Evolutionary conservation across 2,888 invertebrate species (phyloP).

Genomic region (Amphipoea lucens): DNA sequence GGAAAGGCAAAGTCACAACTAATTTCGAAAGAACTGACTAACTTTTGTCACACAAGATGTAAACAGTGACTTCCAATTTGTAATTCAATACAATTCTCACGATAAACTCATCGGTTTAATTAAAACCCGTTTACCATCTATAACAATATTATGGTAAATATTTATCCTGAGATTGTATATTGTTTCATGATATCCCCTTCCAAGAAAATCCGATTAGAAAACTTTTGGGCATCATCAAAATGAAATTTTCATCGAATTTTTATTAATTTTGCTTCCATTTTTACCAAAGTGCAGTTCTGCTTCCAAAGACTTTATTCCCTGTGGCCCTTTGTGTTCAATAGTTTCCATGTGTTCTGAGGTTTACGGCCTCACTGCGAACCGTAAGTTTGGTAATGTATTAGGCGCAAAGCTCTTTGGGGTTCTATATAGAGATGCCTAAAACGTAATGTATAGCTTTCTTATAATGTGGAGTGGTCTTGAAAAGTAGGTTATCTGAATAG

Average conservation of each 20-base stretch:
- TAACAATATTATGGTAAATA: conserved; percentile 37
- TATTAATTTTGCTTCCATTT: conserved; percentile 42
- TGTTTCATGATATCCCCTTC: conserved; percentile 13
- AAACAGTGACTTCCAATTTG: background rate
- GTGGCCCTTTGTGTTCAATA: conserved; percentile 70
- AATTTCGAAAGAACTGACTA: background rate
- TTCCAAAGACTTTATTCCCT: conserved; percentile 63
- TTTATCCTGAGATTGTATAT: conserved; percentile 32
- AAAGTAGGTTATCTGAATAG: conserved; percentile 23
- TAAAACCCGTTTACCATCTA: conserved; percentile 1
- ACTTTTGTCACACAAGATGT: background rate
- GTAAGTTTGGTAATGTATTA: conserved; percentile 78
- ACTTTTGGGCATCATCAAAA: conserved; percentile 25
- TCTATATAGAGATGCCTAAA: conserved; percentile 59
- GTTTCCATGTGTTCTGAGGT: conserved; percentile 75
- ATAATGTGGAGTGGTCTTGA: conserved; percentile 43
- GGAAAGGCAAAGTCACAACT: background rate
- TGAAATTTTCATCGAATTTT: conserved; percentile 11
- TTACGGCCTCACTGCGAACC: conserved; percentile 71
- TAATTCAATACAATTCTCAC: background rate
- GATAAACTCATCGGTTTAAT: background rate
- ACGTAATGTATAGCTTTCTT: conserved; percentile 61
- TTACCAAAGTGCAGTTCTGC: conserved; percentile 41
- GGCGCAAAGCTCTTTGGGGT: conserved; percentile 69
- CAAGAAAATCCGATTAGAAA: conserved; percentile 37